Conservation (phyloP, 1,140 invertebrate genomes). For the Aplysia californica region DNA sequence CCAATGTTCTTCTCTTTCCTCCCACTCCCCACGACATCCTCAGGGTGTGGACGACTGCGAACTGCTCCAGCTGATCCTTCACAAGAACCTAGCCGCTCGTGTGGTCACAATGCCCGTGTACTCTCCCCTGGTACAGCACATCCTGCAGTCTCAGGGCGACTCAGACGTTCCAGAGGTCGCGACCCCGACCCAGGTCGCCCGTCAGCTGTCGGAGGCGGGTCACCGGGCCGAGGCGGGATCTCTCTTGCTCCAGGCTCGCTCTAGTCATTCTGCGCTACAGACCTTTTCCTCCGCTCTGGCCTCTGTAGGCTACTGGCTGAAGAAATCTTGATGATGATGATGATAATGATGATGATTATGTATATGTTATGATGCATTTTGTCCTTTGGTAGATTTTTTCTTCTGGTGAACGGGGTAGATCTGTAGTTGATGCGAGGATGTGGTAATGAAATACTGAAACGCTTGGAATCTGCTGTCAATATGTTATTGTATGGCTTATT, state of each 20-base stretch:
- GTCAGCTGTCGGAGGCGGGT: conserved; percentile 40
- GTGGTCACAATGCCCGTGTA: conserved; percentile 41
- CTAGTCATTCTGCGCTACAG: conserved; percentile 43
- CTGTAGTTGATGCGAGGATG: too few species aligned
- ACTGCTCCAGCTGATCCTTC: conserved; percentile 42
- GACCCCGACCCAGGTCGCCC: conserved; percentile 27
- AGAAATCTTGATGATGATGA: too few species aligned
- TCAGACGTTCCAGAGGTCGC: conserved; percentile 33
- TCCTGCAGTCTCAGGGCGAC: conserved; percentile 39
- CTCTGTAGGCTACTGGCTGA: conserved; percentile 40
- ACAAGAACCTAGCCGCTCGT: conserved; percentile 30
- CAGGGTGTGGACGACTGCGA: conserved; percentile 11
- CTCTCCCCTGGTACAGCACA: conserved; percentile 30
- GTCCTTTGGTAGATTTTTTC: too few species aligned
- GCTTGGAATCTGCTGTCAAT: too few species aligned
- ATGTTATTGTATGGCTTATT: too few species aligned
- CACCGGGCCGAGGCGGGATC: conserved; percentile 51
- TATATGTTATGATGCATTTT: too few species aligned
- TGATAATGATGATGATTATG: too few species aligned
- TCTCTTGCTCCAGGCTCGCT: conserved; percentile 39
- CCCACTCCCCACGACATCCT: too few species aligned
- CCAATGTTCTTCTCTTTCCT: too few species aligned
- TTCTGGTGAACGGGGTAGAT: too few species aligned
- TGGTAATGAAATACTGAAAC: too few species aligned
- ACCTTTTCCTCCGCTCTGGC: conserved; percentile 46